These are phyloP conservation scores for Mustela lutreola DNA, from an alignment of 2,113 vertebrate species.

Conservation along the genomic window DNA sequence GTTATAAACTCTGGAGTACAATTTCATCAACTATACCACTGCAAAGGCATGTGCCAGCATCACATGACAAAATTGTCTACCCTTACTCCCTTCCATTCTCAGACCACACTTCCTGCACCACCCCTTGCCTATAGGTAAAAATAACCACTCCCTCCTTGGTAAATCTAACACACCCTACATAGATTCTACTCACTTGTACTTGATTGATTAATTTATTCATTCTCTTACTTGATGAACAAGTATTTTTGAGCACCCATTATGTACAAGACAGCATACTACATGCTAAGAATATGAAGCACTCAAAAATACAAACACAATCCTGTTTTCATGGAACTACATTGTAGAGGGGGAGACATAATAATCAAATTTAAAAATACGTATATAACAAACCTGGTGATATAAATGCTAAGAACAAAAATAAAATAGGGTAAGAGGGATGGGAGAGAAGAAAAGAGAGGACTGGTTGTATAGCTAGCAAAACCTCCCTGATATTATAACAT, in stretches of 20 bases:
- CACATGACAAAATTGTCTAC: not conserved
- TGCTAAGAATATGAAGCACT: not conserved
- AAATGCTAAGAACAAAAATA: conserved; percentile 39
- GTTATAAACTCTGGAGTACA: not conserved
- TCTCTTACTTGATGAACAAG: not conserved
- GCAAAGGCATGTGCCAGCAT: not conserved
- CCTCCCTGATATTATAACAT: not conserved
- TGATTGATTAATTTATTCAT: conserved; percentile 11
- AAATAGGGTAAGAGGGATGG: not conserved
- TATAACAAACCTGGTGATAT: not conserved
- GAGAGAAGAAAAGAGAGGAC: not conserved
- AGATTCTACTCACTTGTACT: not conserved
- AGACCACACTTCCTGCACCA: not conserved
- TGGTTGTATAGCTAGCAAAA: not conserved
- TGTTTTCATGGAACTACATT: not conserved
- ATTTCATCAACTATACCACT: not conserved
- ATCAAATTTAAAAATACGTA: not conserved
- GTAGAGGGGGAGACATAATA: not conserved
- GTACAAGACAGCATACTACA: not conserved
- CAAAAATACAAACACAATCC: not conserved
- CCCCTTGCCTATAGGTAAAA: not conserved
- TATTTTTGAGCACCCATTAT: conserved; percentile 8
- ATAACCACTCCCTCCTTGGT: not conserved
- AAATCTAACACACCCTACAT: not conserved
- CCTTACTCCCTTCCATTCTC: not conserved